Conservation (phyloP, 2,797 vertebrate species). For the Nyctibius grandis region DNA sequence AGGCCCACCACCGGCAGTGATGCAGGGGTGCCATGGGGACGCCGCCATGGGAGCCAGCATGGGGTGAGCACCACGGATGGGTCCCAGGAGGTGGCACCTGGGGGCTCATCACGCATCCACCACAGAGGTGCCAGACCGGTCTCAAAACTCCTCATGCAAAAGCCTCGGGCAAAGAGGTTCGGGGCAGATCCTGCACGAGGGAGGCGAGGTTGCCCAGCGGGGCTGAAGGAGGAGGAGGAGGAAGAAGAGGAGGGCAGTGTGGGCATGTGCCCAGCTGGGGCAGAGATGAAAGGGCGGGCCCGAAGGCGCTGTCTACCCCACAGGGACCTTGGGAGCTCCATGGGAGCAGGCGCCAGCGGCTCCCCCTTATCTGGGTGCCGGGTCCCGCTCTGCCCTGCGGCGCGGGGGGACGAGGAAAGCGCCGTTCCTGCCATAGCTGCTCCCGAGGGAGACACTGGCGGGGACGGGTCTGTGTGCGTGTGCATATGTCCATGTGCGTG, state of each 20-base stretch:
- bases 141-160: not conserved
- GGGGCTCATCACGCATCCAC: rapidly evolving
- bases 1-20: rapidly evolving
- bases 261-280: not conserved
- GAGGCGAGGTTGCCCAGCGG: not conserved
- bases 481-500: no score
- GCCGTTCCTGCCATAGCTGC: not conserved
- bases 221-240: not conserved
- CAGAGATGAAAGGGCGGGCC: not conserved
- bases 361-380: not conserved
- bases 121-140: rapidly evolving
- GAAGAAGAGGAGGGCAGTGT: not conserved
- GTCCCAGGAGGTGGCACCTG: not conserved
- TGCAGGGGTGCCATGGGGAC: not conserved
- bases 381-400: not conserved
- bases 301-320: not conserved
- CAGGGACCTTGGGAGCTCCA: not conserved
- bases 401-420: rapidly evolving
- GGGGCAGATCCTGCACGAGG: rapidly evolving
- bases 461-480: no score
- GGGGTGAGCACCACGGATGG: rapidly evolving
- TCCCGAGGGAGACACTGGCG: rapidly evolving
- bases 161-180: not conserved
- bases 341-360: not conserved
- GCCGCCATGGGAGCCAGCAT: not conserved